phyloP scores from a whole-genome alignment of 2,888 invertebrate species.

The Meiosimyza platycephala region DNA sequence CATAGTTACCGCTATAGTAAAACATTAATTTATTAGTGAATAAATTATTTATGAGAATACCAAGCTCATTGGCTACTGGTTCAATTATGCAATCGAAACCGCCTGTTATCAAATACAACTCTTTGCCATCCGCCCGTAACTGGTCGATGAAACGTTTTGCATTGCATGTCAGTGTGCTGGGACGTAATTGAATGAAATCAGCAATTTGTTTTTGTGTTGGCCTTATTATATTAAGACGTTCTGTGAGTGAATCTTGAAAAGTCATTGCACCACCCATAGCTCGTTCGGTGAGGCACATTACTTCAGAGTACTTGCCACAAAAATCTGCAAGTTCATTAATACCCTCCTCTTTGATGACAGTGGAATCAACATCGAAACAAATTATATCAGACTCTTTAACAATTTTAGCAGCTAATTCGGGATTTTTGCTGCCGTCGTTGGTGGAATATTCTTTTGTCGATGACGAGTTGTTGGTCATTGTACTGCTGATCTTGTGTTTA shows the following conservation, averaged over 20 bases:
- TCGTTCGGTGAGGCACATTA: conserved; percentile 84
- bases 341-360: conserved; percentile 94
- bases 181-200: conserved; percentile 80
- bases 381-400: conserved; percentile 89
- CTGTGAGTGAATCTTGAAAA: conserved; percentile 87
- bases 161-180: conserved; percentile 85
- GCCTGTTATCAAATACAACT: conserved; percentile 93
- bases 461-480: conserved; percentile 20
- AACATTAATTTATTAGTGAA: conserved; percentile 94
- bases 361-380: conserved; percentile 98
- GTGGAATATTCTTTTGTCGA: conserved; percentile 22
- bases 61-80: conserved; percentile 84
- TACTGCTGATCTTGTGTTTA: background rate
- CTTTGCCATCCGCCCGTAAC: conserved; percentile 79
- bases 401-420: conserved; percentile 68
- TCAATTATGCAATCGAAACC: conserved; percentile 92
- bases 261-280: conserved; percentile 95
- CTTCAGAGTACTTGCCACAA: conserved; percentile 91
- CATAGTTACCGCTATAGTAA: conserved; percentile 88
- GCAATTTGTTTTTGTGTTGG: conserved; percentile 82
- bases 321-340: conserved; percentile 96
- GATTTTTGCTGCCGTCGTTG: conserved; percentile 53
- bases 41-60: conserved; percentile 83
- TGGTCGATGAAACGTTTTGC: conserved; percentile 81
- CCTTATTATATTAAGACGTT: conserved; percentile 87